Evolutionary conservation across 2,888 invertebrate genomes (phyloP), one percentile per base, ranked within the genome.

Genomic region (Scaeva pyrastri): DNA sequence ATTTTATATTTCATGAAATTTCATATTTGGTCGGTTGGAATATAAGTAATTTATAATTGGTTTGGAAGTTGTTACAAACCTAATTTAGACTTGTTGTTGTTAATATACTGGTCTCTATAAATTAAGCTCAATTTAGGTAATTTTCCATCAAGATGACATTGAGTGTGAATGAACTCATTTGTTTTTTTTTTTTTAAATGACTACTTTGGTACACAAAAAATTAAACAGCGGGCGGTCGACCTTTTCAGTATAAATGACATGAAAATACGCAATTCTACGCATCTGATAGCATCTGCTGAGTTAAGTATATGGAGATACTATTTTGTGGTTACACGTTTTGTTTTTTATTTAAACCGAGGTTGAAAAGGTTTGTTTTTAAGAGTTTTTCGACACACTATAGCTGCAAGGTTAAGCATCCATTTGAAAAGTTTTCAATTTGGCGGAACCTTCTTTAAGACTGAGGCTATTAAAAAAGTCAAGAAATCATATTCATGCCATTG

Each of bases 141-240:
- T 50, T 55, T 64, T 58, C 41, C 66, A 52, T 64, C 8, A 36
- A 41, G 66, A 73, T 68, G 73, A 72, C 72, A 78, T 82, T 82
- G 78, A 73, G 60, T 58, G 66, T 74, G 58, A 66, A 43, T 66
- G 72, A 62, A 77, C 66, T 76, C 56, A 58, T 41, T n/a, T 31
- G 11, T 10, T 12, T 14, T 19, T 31, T 31, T 11, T 36, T 50
- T 26, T 23, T n/a, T 14, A 31, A 7, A 60, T 39, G 14, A 31
- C 8, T 10, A 7, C 10, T 19, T 21, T n/a, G n/a, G 12, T 58
- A 19, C 60, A 41, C 21, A 45, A 45, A 14, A 10, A 31, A 16
- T 56, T 16, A 14, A 21, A 21, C 39, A 43, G 23, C 21, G 12
- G 8, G 21, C n/a, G 21, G 41, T 19, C 12, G 62, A 62, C 41